These are phyloP conservation scores for Suillia variegata DNA, from an alignment of 2,888 invertebrate genomes.

Conservation along the genomic window DNA sequence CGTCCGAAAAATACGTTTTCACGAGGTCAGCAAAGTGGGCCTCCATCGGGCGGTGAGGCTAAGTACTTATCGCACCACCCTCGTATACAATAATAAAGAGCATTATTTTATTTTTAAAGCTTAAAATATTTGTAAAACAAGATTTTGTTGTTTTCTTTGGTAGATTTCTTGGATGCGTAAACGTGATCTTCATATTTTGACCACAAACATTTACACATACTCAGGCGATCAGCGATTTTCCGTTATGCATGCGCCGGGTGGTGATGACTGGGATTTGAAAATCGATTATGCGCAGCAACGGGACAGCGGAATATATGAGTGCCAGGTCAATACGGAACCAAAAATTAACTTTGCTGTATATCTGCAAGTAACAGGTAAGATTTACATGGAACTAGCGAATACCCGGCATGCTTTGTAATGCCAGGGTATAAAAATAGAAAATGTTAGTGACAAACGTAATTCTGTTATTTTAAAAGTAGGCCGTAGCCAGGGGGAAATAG, in stretches of 20 bases:
- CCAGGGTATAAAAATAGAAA: background rate
- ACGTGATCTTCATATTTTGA: conserved; percentile 76
- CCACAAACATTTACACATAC: conserved; percentile 83
- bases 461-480: background rate
- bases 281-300: conserved; percentile 83
- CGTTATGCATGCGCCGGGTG: conserved; percentile 80
- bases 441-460: background rate
- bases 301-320: conserved; percentile 86
- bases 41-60: too few species aligned
- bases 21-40: too few species aligned
- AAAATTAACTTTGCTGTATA: conserved; percentile 85
- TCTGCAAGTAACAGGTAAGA: conserved; percentile 78
- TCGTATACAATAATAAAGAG: too few species aligned
- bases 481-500: background rate
- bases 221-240: conserved; percentile 87
- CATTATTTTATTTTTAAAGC: too few species aligned
- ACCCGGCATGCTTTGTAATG: too few species aligned
- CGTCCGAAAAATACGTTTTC: too few species aligned
- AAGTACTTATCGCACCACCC: too few species aligned
- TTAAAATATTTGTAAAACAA: too few species aligned
- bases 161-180: conserved; percentile 62
- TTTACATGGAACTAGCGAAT: too few species aligned
- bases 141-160: too few species aligned
- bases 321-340: conserved; percentile 88
- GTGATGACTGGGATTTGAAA: conserved; percentile 86